Base-by-base conservation (phyloP, 2,113 vertebrate species). In the Jaculus jaculus region DNA sequence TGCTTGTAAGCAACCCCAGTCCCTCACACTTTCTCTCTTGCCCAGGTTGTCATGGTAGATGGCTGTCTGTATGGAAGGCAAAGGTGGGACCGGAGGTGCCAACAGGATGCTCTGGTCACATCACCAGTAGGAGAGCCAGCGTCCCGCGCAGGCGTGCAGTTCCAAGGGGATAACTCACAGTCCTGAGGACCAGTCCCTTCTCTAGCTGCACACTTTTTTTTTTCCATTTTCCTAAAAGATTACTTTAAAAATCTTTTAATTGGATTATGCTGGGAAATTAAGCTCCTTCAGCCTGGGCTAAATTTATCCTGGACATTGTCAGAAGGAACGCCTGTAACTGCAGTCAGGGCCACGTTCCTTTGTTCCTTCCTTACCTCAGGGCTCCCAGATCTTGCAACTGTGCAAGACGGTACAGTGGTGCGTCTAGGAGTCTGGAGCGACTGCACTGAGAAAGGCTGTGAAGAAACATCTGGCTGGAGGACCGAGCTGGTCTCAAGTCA, bases 231-330 rank as follows among this genome's bases (percentile, higher is more conserved):
- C 30, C 17, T 93, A 93, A 95, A 97, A 97, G 97, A 98, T 98
- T 97, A 98, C 92, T 98, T 98, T 96, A 97, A 96, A 98, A 98
- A 98, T 97, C 97, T 98, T 98, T 98, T 98, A 98, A 98, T 98
- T 98, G 98, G 97, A 98, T 98, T 98, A 97, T 95, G 95, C 86
- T 95, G 96, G 93, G 97, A 98, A 98, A 98, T 97, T 97, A 98
- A 98, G 97, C 97, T 98, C 96, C 95, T 97, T 98, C 96, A 97
- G 96, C 94, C 77, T 97, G 61, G 93, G 21, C 92, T 98, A 97
- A 97, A 95, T 98, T 98, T 98, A 97, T 98, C 90, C 93, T 98
- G 98, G 96, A 93, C 98, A 97, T 96, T 97, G 96, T 96, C 77
- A 79, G 84, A 96, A 98, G 97, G 89, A 93, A 97, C 97, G 96